Conservation (phyloP, 2,797 vertebrate species). For the Enteromius paludinosus region DNA sequence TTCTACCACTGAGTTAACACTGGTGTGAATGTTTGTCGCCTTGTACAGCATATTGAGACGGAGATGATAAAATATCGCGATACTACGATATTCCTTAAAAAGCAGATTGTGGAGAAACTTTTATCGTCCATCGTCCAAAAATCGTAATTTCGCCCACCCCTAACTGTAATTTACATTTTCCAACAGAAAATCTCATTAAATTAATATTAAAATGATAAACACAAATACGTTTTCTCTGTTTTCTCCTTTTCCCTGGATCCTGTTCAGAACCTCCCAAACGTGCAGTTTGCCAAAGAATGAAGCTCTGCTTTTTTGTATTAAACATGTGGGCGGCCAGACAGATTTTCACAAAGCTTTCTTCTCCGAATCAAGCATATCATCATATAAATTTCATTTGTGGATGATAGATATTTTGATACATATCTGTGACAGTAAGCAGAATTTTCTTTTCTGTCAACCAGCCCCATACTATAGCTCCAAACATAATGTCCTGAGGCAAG, state of each 20-base stretch:
- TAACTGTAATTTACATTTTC: slow-evolving; percentile 1
- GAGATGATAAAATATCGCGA: too few species aligned
- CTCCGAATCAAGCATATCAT: slow-evolving; percentile 10
- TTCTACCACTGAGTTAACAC: too few species aligned
- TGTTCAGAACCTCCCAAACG: slow-evolving; percentile 30
- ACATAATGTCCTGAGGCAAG: neutral
- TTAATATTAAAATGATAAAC: neutral
- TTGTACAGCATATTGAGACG: too few species aligned
- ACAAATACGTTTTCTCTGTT: slow-evolving; percentile 23
- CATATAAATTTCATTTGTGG: neutral
- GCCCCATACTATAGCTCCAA: neutral
- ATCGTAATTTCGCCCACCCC: too few species aligned
- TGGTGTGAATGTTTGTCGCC: too few species aligned
- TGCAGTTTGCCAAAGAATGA: slow-evolving; percentile 43
- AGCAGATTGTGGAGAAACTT: too few species aligned
- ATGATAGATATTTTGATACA: slow-evolving; percentile 10
- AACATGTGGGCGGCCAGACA: slow-evolving; percentile 36
- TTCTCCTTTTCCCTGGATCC: slow-evolving; percentile 32
- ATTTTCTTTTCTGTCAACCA: neutral
- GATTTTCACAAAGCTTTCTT: slow-evolving; percentile 47
- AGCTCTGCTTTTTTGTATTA: slow-evolving; percentile 48
- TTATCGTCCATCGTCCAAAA: too few species aligned
- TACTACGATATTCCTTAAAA: too few species aligned
- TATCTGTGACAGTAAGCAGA: neutral
- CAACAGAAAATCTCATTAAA: neutral